phyloP scores from a whole-genome alignment of 2,888 invertebrate species.

The Ditylenchus weischeri region DNA sequence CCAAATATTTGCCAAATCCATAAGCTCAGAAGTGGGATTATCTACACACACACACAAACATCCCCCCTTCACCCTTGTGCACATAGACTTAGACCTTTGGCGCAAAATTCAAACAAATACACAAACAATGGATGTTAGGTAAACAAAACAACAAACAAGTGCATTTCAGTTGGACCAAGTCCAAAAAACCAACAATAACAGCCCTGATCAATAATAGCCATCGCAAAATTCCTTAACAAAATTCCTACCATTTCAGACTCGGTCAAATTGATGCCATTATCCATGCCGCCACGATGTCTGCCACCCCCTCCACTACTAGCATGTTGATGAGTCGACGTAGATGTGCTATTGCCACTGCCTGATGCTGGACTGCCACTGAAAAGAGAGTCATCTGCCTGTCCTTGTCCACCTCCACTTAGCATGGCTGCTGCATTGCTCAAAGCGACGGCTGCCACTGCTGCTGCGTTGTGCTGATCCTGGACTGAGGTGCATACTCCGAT shows the following conservation, averaged over 20 bases:
- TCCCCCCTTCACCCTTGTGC: background rate
- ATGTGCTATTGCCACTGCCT: conserved; percentile 4
- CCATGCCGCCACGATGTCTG: conserved; percentile 7
- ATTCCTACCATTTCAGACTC: conserved; percentile 23
- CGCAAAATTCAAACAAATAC: conserved; percentile 14
- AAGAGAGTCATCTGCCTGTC: conserved; percentile 4
- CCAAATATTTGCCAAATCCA: too few species aligned
- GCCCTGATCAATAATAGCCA: background rate
- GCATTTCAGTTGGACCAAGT: background rate
- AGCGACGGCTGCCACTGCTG: conserved; percentile 14
- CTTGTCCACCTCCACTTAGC: conserved; percentile 1
- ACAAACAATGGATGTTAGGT: conserved; percentile 3
- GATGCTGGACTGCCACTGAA: conserved; percentile 2
- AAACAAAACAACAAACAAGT: conserved; percentile 3
- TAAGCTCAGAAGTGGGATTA: too few species aligned
- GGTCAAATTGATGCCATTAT: conserved; percentile 14
- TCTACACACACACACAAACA: background rate
- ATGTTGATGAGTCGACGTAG: background rate
- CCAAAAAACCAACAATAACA: conserved; percentile 2
- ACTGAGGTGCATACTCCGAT: conserved; percentile 7
- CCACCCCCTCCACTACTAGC: conserved; percentile 6
- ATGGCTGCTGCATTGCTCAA: conserved; percentile 7
- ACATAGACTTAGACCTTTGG: conserved; percentile 2
- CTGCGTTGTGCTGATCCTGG: conserved; percentile 13
- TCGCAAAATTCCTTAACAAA: too few species aligned